phyloP scores from a whole-genome alignment of 1,140 invertebrate species.

The Oncopodura yosiiana region DNA sequence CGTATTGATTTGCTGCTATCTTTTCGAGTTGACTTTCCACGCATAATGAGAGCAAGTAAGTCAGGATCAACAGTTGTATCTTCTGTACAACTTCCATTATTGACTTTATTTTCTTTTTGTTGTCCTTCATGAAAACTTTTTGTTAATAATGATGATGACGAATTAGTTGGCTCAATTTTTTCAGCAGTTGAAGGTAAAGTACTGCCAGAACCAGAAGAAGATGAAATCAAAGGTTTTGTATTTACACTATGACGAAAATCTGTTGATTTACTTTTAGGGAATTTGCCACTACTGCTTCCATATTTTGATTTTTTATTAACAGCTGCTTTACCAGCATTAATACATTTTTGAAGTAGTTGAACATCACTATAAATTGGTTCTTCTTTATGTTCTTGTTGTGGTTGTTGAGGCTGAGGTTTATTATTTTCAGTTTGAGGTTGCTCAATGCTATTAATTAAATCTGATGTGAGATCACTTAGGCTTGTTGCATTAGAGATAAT shows the following conservation, averaged over 20 bases:
- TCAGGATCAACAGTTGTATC: constrained; percentile 18
- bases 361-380: constrained; percentile 32
- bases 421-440: not conserved
- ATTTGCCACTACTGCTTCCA: constrained; percentile 18
- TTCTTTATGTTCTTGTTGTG: constrained; percentile 2
- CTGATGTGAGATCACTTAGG: constrained; percentile 24
- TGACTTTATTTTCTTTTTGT: constrained; percentile 7
- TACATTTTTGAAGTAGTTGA: constrained; percentile 32
- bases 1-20: not conserved
- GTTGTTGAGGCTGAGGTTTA: not conserved
- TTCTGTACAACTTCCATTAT: too few species aligned
- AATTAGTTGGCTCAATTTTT: not conserved
- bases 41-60: constrained; percentile 23
- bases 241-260: not conserved
- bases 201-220: too few species aligned
- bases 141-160: not conserved
- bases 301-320: constrained; percentile 29
- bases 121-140: constrained; percentile 7
- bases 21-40: constrained; percentile 10
- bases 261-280: too few species aligned
- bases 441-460: not conserved
- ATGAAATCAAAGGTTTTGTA: too few species aligned
- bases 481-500: constrained; percentile 31
- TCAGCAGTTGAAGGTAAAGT: too few species aligned
- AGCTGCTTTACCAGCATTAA: constrained; percentile 22